phyloP scores from a whole-genome alignment of 1,140 invertebrate genomes.

The Tetramorium parvispinum region DNA sequence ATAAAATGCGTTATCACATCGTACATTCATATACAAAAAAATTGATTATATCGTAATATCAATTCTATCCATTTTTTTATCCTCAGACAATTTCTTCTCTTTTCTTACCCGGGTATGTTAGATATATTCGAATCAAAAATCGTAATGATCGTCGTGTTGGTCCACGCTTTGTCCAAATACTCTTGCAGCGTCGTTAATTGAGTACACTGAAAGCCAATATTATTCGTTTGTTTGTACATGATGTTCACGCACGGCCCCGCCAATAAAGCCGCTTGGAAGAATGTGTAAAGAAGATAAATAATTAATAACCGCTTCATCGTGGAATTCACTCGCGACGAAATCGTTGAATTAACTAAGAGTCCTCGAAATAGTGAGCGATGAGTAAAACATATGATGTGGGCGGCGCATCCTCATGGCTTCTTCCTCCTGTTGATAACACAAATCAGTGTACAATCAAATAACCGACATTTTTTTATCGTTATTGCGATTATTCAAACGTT shows the following conservation, averaged over 20 bases:
- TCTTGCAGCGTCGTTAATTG: slow-evolving; percentile 43
- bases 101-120: slow-evolving; percentile 64
- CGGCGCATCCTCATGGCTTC: slow-evolving; percentile 45
- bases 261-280: slow-evolving; percentile 11
- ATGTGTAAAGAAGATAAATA: slow-evolving; percentile 33
- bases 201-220: slow-evolving; percentile 39
- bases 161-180: slow-evolving; percentile 26
- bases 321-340: neutral
- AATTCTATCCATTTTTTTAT: neutral
- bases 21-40: neutral
- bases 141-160: slow-evolving; percentile 60
- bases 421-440: slow-evolving; percentile 67
- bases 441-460: slow-evolving; percentile 37
- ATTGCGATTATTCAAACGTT: neutral
- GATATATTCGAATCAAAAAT: slow-evolving; percentile 67
- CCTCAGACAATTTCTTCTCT: neutral
- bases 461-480: slow-evolving; percentile 15
- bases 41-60: neutral
- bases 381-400: slow-evolving; percentile 50
- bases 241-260: neutral
- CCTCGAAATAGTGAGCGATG: slow-evolving; percentile 17
- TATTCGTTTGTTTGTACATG: neutral
- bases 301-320: slow-evolving; percentile 52
- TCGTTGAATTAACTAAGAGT: slow-evolving; percentile 60
- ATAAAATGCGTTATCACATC: neutral